Evolutionary conservation across 2,888 invertebrate genomes (phyloP).

Genomic region (Rutpela maculata): DNA sequence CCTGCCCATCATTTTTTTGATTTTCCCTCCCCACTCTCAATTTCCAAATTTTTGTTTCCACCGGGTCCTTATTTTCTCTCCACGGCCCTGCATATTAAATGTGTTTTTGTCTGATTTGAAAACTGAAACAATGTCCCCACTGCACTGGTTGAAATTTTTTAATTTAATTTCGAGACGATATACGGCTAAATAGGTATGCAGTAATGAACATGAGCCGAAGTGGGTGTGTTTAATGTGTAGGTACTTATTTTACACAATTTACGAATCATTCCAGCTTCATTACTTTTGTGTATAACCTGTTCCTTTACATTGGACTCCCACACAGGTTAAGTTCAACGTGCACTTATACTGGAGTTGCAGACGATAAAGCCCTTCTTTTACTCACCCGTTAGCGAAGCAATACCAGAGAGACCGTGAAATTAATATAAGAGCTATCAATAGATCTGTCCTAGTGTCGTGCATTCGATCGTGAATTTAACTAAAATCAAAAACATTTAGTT

Average conservation of each 20-base stretch:
- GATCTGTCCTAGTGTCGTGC: too few relatives aligned
- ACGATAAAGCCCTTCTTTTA: background rate
- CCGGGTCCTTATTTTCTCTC: too few relatives aligned
- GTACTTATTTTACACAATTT: conserved; percentile 1
- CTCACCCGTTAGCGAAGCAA: too few relatives aligned
- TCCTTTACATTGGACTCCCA: background rate
- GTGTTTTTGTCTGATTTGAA: background rate
- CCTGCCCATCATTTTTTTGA: too few relatives aligned
- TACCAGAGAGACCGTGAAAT: too few relatives aligned
- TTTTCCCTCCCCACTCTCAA: too few relatives aligned
- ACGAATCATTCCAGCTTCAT: background rate
- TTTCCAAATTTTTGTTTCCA: too few relatives aligned
- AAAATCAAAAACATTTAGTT: too few relatives aligned
- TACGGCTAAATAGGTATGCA: background rate
- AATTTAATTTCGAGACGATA: background rate
- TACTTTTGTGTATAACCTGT: background rate
- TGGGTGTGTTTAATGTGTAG: background rate
- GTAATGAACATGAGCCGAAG: background rate
- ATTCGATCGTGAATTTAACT: too few relatives aligned
- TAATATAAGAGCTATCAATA: too few relatives aligned
- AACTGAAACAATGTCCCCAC: background rate
- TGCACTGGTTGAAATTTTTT: background rate
- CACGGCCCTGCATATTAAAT: too few relatives aligned
- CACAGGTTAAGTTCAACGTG: background rate
- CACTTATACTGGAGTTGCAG: background rate